A percentile compares a stretch with the other conserved stretches of the same genome.
Evolutionary conservation across 2,797 vertebrate genomes (phyloP).

Genomic region (Neoniphon sammara): DNA sequence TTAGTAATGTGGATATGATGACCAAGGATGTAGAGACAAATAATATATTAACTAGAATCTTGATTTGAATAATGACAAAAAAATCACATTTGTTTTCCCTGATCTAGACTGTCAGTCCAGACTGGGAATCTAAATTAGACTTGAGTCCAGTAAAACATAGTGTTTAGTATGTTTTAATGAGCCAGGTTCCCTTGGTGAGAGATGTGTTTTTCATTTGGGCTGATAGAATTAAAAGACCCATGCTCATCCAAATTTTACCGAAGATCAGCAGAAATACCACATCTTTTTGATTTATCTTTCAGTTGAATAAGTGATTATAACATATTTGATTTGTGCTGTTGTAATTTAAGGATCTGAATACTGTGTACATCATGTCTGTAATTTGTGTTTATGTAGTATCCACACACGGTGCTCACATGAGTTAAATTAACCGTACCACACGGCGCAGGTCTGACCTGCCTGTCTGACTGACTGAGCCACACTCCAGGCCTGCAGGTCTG

Average conservation of each 20-base stretch:
- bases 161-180: slow-evolving; percentile 26
- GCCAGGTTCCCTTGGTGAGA: neutral
- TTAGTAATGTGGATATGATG: too few species aligned
- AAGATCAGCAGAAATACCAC: slow-evolving; percentile 12
- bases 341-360: slow-evolving; percentile 22
- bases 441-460: slow-evolving; percentile 16
- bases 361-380: neutral
- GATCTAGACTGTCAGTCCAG: slow-evolving; percentile 3
- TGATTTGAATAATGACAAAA: too few species aligned
- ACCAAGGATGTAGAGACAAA: too few species aligned
- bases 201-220: slow-evolving; percentile 54
- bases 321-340: neutral
- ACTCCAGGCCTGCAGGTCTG: slow-evolving; percentile 43
- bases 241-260: slow-evolving; percentile 8
- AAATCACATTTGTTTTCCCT: slow-evolving; percentile 37
- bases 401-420: neutral
- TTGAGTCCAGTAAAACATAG: neutral
- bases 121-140: too few species aligned
- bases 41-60: too few species aligned
- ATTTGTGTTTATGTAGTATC: slow-evolving; percentile 18
- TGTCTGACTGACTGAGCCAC: slow-evolving; percentile 31
- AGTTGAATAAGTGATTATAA: slow-evolving; percentile 1
- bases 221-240: neutral
- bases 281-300: slow-evolving; percentile 27
- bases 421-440: slow-evolving; percentile 24